phyloP scores from a whole-genome alignment of 2,888 invertebrate species.

The Xylophagus ater region DNA sequence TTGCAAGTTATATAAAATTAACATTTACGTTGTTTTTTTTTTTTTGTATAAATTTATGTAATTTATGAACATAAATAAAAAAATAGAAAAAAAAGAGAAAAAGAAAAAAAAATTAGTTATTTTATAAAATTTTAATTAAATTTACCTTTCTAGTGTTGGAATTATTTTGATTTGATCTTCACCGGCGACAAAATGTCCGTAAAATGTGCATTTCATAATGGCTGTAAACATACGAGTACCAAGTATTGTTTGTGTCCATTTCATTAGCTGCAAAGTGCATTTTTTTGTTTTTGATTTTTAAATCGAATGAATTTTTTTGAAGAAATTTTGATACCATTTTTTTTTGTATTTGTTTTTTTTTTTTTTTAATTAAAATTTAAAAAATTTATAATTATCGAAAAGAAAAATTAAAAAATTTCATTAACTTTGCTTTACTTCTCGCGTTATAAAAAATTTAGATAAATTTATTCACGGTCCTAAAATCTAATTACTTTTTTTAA shows the following conservation, averaged over 20 bases:
- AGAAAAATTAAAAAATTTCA: too few species aligned
- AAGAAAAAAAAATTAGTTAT: conserved; percentile 28
- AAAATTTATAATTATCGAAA: too few species aligned
- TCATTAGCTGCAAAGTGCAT: conserved; percentile 62
- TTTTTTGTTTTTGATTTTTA: conserved; percentile 6
- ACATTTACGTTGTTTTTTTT: too few species aligned
- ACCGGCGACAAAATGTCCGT: conserved; percentile 99
- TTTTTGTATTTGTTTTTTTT: conserved; percentile 27
- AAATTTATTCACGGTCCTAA: too few species aligned
- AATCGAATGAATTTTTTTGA: not conserved
- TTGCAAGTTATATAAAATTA: too few species aligned
- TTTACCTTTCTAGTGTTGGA: conserved; percentile 66
- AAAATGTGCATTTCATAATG: conserved; percentile 90
- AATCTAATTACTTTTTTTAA: too few species aligned
- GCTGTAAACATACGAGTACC: conserved; percentile 72
- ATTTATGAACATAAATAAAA: conserved; percentile 18
- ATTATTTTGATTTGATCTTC: conserved; percentile 80
- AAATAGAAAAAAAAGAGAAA: conserved; percentile 24
- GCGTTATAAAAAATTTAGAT: too few species aligned
- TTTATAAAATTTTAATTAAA: conserved; percentile 20
- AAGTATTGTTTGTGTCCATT: conserved; percentile 56
- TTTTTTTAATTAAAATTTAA: conserved; percentile 24
- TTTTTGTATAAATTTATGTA: conserved; percentile 9
- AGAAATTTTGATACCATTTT: conserved; percentile 6
- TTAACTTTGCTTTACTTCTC: too few species aligned